Conservation (phyloP, 1,140 invertebrate genomes). For the Saccostrea cuccullata region DNA sequence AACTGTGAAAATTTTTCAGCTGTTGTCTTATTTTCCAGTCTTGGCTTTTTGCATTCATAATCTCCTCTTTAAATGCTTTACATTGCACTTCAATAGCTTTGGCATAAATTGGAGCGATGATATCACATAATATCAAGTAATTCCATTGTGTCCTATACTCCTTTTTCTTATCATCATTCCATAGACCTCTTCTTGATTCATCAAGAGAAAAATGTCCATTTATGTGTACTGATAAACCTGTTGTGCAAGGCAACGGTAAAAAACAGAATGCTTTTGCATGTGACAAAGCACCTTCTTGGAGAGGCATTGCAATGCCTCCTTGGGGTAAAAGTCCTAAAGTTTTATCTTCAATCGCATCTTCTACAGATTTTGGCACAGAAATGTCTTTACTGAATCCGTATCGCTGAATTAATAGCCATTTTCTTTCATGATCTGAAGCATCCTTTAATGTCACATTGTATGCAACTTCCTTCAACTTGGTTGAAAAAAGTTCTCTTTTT, state of each 20-base stretch:
- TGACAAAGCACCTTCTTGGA: neutral
- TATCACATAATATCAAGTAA: constrained; percentile 56
- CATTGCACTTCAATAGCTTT: constrained; percentile 51
- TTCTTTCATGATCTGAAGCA: neutral
- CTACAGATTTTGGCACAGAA: constrained; percentile 44
- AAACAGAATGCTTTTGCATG: constrained; percentile 69
- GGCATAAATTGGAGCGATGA: constrained; percentile 67
- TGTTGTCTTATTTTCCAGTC: neutral
- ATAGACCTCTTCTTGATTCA: constrained; percentile 72
- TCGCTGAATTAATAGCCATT: constrained; percentile 65
- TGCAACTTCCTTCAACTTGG: constrained; percentile 17
- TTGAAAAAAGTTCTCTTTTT: constrained; percentile 47
- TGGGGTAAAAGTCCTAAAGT: constrained; percentile 67
- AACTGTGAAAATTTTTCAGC: constrained; percentile 40
- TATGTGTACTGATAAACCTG: constrained; percentile 72
- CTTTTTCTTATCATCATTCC: constrained; percentile 56
- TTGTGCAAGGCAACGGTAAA: constrained; percentile 72
- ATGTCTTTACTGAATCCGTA: constrained; percentile 62
- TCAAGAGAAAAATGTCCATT: constrained; percentile 76
- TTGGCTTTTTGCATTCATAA: neutral
- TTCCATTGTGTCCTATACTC: constrained; percentile 68
- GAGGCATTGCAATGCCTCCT: constrained; percentile 70
- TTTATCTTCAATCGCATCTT: constrained; percentile 51
- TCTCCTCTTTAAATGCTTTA: neutral
- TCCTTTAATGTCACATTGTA: constrained; percentile 57